Evolutionary conservation across 2,888 invertebrate genomes (phyloP).

Genomic region (Carterocephalus palaemon): DNA sequence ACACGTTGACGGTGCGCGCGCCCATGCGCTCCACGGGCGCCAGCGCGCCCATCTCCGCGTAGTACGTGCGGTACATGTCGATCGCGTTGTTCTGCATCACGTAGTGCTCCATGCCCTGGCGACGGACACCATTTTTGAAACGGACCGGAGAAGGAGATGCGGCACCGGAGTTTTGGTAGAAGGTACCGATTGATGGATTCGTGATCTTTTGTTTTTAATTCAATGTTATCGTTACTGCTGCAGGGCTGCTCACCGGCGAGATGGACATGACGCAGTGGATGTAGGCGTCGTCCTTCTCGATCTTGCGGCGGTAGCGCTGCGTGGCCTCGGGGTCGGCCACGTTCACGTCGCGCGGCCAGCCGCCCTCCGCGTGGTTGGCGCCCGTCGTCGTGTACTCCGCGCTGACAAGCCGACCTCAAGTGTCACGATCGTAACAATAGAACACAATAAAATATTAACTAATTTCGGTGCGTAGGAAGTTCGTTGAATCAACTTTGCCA

Average conservation of each 20-base stretch:
- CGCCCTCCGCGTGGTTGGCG: slow-evolving; percentile 87
- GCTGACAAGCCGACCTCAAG: slow-evolving; percentile 52
- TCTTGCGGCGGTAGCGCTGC: slow-evolving; percentile 85
- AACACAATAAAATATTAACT: neutral
- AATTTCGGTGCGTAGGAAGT: no score
- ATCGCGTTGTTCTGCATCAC: slow-evolving; percentile 94
- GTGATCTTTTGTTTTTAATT: no score
- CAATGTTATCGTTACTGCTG: no score
- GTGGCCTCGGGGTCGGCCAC: slow-evolving; percentile 83
- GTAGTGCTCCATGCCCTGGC: slow-evolving; percentile 90
- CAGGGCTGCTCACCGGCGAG: slow-evolving; percentile 51
- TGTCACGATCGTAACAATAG: no score
- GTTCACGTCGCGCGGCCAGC: slow-evolving; percentile 88
- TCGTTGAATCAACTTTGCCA: no score
- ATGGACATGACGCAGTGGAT: slow-evolving; percentile 81
- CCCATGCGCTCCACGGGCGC: slow-evolving; percentile 81
- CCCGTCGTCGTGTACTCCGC: slow-evolving; percentile 79
- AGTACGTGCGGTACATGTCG: slow-evolving; percentile 94
- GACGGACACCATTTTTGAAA: no score
- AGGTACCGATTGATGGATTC: no score
- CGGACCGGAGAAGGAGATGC: no score
- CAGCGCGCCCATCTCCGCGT: slow-evolving; percentile 83
- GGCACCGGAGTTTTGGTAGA: no score
- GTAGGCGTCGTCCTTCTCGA: slow-evolving; percentile 89
- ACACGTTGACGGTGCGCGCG: slow-evolving; percentile 90